Base-by-base conservation (phyloP, 2,113 vertebrate genomes). In the Tricholaema leucomelas region DNA sequence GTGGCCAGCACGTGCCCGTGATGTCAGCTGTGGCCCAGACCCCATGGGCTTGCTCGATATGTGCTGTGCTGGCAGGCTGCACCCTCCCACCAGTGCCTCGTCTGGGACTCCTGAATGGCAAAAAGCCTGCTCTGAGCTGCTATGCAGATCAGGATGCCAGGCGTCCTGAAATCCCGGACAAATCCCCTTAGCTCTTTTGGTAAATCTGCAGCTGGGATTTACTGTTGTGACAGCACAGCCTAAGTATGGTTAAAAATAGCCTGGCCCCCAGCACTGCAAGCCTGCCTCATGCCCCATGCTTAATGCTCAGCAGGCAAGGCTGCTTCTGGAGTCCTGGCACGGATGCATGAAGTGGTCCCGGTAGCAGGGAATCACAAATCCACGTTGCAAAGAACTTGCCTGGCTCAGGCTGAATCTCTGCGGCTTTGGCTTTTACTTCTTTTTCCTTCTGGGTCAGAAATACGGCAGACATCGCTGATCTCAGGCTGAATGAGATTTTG, bases 151-250 rank as follows among this genome's bases (percentile, higher is more conserved):
- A 87, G 85, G 56, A 44, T 73, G 89, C 67, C 7, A 13, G 42
- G 85, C 23, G 3, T 91, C 93, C 89, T 92, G 91, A 94, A 95
- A 94, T 93, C 95, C 95, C 0, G 20, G 89, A 89, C 91, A 96
- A 94, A 96, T 96, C 91, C 82, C 94, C 91, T 95, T 94, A 93
- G 87, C 2, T 44, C 90, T 90, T 94, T 78, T 38, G 48, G 79
- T 94, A 90, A 94, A 93, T 94, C 90, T 91, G 90, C 90, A 82
- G 0, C 89, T 73, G 89, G 94, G 95, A 92, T 94, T 96, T 95
- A 73, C 85, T 14, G 2, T 71, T 88, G 87, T 90, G 91, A 94
- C 93, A 92, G 93, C 75, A 81, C 65, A 91, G 74, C 79, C 56
- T 61, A 77, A 92, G 79, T 25, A 21, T 46, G 42, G 91, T 94